Percentiles rank a stretch among this genome's conserved stretches.
These are phyloP conservation scores for Indicator indicator DNA, from an alignment of 2,113 vertebrate species.

Conservation along the genomic window DNA sequence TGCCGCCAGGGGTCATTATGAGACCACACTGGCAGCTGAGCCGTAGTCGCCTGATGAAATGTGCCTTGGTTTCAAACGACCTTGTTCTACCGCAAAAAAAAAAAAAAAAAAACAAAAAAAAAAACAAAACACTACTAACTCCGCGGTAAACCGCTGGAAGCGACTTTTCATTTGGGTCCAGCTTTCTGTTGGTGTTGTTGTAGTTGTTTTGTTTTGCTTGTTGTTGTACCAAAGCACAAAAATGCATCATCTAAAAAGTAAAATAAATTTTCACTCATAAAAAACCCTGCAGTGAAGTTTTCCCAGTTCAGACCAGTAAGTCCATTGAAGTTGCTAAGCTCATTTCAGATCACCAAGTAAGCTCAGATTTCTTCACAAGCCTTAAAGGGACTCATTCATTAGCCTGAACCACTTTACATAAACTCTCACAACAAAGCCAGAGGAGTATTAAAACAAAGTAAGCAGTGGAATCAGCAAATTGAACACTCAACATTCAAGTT, in stretches of 20 bases:
- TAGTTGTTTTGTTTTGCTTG: not conserved
- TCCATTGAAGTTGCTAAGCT: not conserved
- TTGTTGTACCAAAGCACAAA: not conserved
- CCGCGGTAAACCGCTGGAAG: not conserved
- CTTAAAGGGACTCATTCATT: not conserved
- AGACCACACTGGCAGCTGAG: not conserved
- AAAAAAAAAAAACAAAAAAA: no score
- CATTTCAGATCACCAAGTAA: not conserved
- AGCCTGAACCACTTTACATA: not conserved
- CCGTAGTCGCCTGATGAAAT: rapidly evolving
- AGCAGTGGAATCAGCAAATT: not conserved
- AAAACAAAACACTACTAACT: not conserved
- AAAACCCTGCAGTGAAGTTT: not conserved
- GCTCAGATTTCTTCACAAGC: not conserved
- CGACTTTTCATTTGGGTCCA: not conserved
- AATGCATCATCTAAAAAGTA: not conserved
- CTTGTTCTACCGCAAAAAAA: not conserved
- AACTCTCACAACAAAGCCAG: not conserved
- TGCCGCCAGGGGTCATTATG: not conserved
- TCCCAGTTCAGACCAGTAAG: not conserved
- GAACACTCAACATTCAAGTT: no score
- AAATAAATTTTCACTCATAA: not conserved
- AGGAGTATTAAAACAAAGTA: not conserved
- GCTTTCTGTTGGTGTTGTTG: not conserved
- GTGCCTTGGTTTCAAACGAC: not conserved